Conservation (phyloP, 2,888 invertebrate species). For the Ganaspis brasiliensis region DNA sequence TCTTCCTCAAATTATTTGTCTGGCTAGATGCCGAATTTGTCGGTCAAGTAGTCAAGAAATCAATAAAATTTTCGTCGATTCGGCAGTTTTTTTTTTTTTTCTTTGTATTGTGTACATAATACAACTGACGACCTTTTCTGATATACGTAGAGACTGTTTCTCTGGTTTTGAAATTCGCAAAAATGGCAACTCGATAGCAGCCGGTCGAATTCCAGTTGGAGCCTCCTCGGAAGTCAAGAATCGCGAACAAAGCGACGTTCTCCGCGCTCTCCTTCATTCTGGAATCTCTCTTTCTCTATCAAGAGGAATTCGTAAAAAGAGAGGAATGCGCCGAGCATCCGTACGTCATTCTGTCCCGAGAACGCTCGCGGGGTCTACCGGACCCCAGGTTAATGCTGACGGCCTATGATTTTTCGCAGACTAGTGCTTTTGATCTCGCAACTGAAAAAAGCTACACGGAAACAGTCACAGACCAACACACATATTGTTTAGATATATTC, state of each 20-base stretch:
- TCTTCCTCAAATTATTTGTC: constrained; percentile 26
- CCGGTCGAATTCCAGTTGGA: constrained; percentile 55
- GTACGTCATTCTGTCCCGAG: constrained; percentile 71
- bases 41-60: constrained; percentile 34
- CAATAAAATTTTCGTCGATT: constrained; percentile 39
- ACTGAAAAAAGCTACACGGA: constrained; percentile 55
- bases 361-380: constrained; percentile 47
- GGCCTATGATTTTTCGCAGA: constrained; percentile 53
- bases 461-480: constrained; percentile 35
- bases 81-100: constrained; percentile 19
- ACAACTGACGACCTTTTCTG: too few relatives aligned
- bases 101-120: too few relatives aligned
- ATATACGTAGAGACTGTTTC: too few relatives aligned
- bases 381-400: constrained; percentile 37
- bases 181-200: constrained; percentile 57
- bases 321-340: constrained; percentile 67
- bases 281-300: constrained; percentile 44
- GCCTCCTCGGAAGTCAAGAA: constrained; percentile 43
- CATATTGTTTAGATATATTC: constrained; percentile 25
- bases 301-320: constrained; percentile 69
- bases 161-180: constrained; percentile 58
- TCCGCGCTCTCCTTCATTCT: constrained; percentile 41
- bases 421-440: constrained; percentile 60
- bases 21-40: constrained; percentile 19
- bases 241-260: constrained; percentile 52